Conservation (phyloP, 2,797 vertebrate genomes). For the Eurystomus glaucurus region DNA sequence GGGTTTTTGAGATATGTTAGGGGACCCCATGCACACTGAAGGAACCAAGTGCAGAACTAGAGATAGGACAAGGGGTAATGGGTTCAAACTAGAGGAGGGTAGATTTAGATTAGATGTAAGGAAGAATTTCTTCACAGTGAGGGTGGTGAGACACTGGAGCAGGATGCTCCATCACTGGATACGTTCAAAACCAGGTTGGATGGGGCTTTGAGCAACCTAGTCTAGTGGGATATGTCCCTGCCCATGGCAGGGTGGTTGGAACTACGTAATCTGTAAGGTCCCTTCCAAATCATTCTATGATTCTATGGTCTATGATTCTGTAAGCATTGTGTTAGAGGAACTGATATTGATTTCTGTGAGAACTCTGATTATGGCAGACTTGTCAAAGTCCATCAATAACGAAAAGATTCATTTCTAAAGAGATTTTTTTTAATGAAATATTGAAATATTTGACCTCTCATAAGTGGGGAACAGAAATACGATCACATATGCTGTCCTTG, state of each 20-base stretch:
- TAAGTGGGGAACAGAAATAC: not conserved
- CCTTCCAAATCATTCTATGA: no score
- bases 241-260: no score
- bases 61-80: not conserved
- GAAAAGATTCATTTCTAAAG: conserved; percentile 24
- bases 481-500: conserved; percentile 4
- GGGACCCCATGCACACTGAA: not conserved
- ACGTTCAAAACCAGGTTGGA: no score
- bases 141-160: no score
- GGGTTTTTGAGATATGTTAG: not conserved
- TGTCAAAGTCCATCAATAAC: conserved; percentile 10
- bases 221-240: no score
- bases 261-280: no score
- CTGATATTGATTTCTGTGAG: not conserved
- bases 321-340: not conserved
- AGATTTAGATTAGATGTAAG: no score
- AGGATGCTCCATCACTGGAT: no score
- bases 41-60: not conserved
- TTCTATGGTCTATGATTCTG: not conserved
- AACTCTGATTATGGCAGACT: not conserved
- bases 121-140: no score
- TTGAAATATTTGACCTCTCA: conserved; percentile 25
- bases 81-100: no score
- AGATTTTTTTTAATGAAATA: conserved; percentile 14
- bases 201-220: no score